phyloP scores from a whole-genome alignment of 37 sponge, comb jelly and placozoan genomes.

The Mnemiopsis leidyi region DNA sequence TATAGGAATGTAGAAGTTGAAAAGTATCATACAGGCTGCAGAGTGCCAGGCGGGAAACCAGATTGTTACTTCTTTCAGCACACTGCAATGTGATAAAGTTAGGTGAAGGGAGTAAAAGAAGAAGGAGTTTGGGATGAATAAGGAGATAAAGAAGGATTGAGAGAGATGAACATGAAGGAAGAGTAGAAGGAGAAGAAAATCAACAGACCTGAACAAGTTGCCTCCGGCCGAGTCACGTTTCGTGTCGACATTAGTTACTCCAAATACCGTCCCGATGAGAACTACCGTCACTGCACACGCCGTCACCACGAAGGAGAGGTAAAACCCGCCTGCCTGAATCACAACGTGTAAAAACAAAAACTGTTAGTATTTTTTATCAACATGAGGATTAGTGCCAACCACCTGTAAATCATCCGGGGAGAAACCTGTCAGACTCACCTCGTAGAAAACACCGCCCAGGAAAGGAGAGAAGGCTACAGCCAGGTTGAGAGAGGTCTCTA shows the following conservation, averaged over 20 bases:
- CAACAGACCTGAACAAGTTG: background rate
- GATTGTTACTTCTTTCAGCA: background rate
- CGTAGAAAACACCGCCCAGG: constrained; percentile 29
- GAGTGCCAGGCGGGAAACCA: constrained; percentile 66
- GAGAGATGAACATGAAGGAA: background rate
- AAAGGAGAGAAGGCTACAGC: constrained; percentile 28
- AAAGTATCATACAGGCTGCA: constrained; percentile 19
- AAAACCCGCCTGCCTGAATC: constrained; percentile 56
- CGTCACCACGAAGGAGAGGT: constrained; percentile 50
- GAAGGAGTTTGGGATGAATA: too few species aligned
- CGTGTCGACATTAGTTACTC: constrained; percentile 22
- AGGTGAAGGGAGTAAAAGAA: too few species aligned
- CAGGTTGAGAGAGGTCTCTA: constrained; percentile 62
- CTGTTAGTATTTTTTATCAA: too few species aligned
- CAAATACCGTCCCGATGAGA: background rate
- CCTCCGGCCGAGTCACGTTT: constrained; percentile 14
- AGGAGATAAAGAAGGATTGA: too few species aligned
- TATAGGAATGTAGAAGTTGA: constrained; percentile 61
- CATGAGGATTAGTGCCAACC: too few species aligned
- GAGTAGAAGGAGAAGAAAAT: background rate
- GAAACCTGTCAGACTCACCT: too few species aligned
- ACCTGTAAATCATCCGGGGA: too few species aligned
- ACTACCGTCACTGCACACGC: constrained; percentile 21
- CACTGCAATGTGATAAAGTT: too few species aligned
- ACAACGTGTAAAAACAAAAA: too few species aligned